A percentile compares a stretch with the other conserved stretches of the same genome.
These are phyloP conservation scores for Clarias fuscus DNA, from an alignment of 2,797 vertebrate species.

Conservation along the genomic window DNA sequence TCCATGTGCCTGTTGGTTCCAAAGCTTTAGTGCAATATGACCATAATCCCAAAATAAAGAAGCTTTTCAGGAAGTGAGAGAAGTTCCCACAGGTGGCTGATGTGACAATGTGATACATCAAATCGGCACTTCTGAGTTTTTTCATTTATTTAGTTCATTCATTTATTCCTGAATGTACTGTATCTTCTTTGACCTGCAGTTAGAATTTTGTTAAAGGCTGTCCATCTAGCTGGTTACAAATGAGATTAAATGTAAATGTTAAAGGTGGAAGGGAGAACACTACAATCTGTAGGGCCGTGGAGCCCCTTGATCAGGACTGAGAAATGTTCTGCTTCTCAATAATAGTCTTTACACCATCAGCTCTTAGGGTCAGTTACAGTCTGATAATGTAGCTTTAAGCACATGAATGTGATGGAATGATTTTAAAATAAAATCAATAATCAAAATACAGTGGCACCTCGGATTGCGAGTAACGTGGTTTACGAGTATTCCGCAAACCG, in stretches of 20 bases:
- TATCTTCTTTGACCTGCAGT: not conserved
- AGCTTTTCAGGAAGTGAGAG: conserved; percentile 59
- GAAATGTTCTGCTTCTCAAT: not conserved
- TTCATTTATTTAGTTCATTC: no score
- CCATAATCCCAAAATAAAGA: conserved; percentile 52
- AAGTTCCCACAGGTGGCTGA: conserved; percentile 18
- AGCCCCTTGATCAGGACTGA: not conserved
- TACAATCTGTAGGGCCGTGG: not conserved
- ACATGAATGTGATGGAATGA: not conserved
- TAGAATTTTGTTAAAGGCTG: not conserved
- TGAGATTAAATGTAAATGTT: no score
- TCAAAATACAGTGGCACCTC: no score
- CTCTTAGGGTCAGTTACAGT: not conserved
- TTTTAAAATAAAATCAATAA: no score
- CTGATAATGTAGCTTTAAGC: not conserved
- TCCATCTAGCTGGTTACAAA: not conserved
- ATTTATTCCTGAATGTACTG: not conserved
- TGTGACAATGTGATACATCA: not conserved
- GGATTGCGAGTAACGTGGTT: no score
- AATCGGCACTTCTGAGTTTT: no score
- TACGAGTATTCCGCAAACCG: no score
- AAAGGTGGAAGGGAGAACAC: not conserved
- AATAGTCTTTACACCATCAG: not conserved
- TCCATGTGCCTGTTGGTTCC: conserved; percentile 51
- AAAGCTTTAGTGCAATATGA: conserved; percentile 71